These are phyloP conservation scores for Leptinotarsa tumamoca DNA, from an alignment of 2,888 invertebrate genomes.

Conservation along the genomic window DNA sequence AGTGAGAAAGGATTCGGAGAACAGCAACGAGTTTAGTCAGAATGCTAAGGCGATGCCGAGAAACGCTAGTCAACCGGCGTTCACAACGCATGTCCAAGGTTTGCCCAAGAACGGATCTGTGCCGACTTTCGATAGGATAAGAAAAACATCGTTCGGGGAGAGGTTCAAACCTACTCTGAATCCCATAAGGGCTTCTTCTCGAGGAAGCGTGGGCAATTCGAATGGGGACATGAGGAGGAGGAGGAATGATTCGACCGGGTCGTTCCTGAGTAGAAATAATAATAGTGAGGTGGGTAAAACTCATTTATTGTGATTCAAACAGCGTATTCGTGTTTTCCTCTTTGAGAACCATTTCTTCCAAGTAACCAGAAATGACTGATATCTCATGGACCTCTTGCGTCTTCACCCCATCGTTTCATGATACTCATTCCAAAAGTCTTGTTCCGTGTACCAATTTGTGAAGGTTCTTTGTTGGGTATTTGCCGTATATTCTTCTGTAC, in stretches of 20 bases:
- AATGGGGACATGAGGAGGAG: conserved; percentile 80
- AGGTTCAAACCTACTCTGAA: conserved; percentile 86
- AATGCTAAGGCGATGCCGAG: conserved; percentile 74
- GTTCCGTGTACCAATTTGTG: no score
- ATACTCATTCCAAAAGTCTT: no score
- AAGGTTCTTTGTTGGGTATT: no score
- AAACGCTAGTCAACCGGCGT: conserved; percentile 90
- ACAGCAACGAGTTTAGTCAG: conserved; percentile 37
- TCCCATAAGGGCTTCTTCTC: conserved; percentile 82
- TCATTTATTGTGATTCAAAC: no score
- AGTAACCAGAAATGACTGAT: no score
- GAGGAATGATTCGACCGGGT: conserved; percentile 70
- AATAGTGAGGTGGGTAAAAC: conserved; percentile 68
- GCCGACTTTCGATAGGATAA: conserved; percentile 87
- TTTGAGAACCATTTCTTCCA: no score
- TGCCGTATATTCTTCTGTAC: no score
- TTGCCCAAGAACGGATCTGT: conserved; percentile 91
- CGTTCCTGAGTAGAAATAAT: conserved; percentile 72
- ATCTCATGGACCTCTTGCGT: no score
- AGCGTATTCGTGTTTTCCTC: no score
- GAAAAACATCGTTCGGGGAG: conserved; percentile 86
- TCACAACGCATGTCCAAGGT: conserved; percentile 72
- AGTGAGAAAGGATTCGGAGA: conserved; percentile 56
- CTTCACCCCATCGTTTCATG: no score
- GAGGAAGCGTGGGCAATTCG: conserved; percentile 77